Evolutionary conservation across 2,113 vertebrate species (phyloP).

Genomic region (Silurus glanis): DNA sequence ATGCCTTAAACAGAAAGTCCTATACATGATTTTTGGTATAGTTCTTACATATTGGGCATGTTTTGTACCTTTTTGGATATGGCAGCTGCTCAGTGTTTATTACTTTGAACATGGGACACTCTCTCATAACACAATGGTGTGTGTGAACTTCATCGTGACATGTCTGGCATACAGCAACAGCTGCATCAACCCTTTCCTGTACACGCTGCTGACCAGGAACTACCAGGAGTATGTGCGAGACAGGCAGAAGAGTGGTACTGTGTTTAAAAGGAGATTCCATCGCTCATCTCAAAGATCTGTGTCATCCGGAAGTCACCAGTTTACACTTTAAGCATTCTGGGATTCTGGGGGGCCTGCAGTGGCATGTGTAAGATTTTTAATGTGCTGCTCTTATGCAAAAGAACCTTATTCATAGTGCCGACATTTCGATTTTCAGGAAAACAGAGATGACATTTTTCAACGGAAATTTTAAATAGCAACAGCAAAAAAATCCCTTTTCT

Average conservation of each 20-base stretch:
- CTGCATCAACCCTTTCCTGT: conserved; percentile 63
- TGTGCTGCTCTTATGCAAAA: not conserved
- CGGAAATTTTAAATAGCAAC: not conserved
- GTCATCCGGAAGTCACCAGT: conserved; percentile 55
- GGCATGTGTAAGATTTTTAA: not conserved
- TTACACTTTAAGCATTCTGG: conserved; percentile 38
- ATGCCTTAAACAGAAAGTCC: conserved; percentile 57
- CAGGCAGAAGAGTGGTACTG: conserved; percentile 39
- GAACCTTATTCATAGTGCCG: not conserved
- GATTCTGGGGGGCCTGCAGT: conserved; percentile 20
- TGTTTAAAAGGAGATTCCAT: conserved; percentile 49
- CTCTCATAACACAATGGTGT: conserved; percentile 52
- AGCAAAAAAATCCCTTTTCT: not conserved
- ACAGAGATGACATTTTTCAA: not conserved
- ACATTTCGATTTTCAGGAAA: not conserved
- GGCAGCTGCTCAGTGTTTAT: conserved; percentile 60
- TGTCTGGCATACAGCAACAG: conserved; percentile 64
- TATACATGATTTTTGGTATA: conserved; percentile 61
- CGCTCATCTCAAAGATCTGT: conserved; percentile 53
- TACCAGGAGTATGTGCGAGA: conserved; percentile 59
- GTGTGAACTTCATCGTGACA: conserved; percentile 59
- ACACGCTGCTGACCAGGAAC: conserved; percentile 60
- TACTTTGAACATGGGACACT: conserved; percentile 45
- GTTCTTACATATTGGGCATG: conserved; percentile 61
- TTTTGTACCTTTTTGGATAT: conserved; percentile 62